Evolutionary conservation across 2,888 invertebrate species (phyloP), one percentile per base, ranked within the genome.

Genomic region (Chaetogeoica ovagalla): DNA sequence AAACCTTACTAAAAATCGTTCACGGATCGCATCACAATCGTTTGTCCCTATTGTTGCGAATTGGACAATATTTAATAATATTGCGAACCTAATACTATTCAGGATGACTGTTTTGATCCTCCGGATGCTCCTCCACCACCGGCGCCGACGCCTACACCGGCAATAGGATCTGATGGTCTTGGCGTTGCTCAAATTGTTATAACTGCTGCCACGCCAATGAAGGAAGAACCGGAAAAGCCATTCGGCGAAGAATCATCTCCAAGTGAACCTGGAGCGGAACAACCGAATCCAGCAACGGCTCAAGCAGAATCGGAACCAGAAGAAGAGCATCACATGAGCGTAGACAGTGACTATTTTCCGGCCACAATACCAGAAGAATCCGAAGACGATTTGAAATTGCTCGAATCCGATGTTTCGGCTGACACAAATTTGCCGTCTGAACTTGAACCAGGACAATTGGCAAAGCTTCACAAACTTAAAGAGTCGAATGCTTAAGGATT

Each of bases 171-270:
- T 48, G 75, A 81, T n/a, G 75, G 93, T 84, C 89, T 95, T 83
- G 94, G 93, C 83, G 94, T 94, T 84, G 94, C 94, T 75, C 93
- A 94, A 87, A 96, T 96, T 84, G 94, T 95, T 82, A 95, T 96
- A 86, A 96, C 96, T 69, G 95, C 95, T 77, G 96, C 96, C 83
- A 96, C 96, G 65, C 96, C 96, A 66, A 83, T 82, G 37, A 73
- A 81, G 52, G 83, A 83, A 63, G 83, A 83, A 66, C 72, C 82
- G 43, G 84, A 84, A 74, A 83, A 83, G 63, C 83, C 84, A 37
- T 84, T 84, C 79, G 82, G 82, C 5, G 76, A 83, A 71, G 83
- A 83, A 82, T 63, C 21, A n/a, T 55, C 39, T 88, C 57, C 62
- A 81, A 87, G 87, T 1, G 83, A 84, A 21, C 39, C 66, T 83